Percentiles rank a stretch among this genome's conserved stretches.
phyloP scores from a whole-genome alignment of 2,113 vertebrate genomes.

The Synodontis membranacea region DNA sequence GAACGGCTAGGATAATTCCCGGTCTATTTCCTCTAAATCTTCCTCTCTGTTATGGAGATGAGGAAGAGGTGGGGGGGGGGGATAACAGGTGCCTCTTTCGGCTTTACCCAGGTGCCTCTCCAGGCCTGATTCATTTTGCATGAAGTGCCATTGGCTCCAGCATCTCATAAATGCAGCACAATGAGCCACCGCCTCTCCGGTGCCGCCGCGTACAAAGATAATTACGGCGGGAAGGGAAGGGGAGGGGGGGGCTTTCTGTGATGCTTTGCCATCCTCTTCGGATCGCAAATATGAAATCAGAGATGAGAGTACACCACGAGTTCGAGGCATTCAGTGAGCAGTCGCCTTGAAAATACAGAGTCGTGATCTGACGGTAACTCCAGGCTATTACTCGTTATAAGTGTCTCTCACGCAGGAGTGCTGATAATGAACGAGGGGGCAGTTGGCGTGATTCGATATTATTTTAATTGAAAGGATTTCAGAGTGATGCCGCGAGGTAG shows the following conservation, averaged over 20 bases:
- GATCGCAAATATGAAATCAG: not conserved
- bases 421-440: not conserved
- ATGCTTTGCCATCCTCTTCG: not conserved
- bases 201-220: slow-evolving; percentile 20
- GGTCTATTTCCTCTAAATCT: slow-evolving; percentile 13
- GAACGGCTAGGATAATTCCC: slow-evolving; percentile 15
- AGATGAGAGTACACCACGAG: not conserved
- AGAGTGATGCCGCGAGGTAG: not conserved
- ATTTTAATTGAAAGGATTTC: not conserved
- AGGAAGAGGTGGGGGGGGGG: not conserved
- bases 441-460: not conserved
- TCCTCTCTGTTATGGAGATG: slow-evolving; percentile 28
- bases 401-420: not conserved
- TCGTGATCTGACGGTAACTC: not conserved
- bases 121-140: slow-evolving; percentile 42
- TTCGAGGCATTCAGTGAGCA: not conserved
- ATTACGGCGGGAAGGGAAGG: slow-evolving; percentile 42
- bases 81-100: slow-evolving; percentile 44
- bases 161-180: slow-evolving; percentile 37
- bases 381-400: not conserved
- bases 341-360: not conserved
- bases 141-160: slow-evolving; percentile 38
- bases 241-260: no score
- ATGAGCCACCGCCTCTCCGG: slow-evolving; percentile 18
- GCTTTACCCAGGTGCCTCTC: slow-evolving; percentile 40